Evolutionary conservation across 2,888 invertebrate species (phyloP).

Genomic region (Scaptomyza caliginosa): DNA sequence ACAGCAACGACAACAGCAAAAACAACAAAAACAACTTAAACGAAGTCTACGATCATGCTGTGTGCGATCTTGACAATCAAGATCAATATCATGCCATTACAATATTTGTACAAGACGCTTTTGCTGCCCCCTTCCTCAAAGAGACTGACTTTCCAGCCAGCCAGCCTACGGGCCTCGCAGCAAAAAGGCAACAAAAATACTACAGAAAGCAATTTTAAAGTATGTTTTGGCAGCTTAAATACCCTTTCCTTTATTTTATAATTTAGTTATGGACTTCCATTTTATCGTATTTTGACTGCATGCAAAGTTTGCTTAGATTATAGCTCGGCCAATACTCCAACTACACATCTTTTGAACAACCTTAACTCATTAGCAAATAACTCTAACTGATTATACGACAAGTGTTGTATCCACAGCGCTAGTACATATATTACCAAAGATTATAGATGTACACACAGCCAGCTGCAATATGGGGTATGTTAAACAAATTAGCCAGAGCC

Average conservation of each 20-base stretch:
- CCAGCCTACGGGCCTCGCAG: slow-evolving; percentile 18
- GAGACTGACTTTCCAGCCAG: slow-evolving; percentile 50
- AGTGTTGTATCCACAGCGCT: slow-evolving; percentile 9
- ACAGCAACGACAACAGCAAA: slow-evolving; percentile 13
- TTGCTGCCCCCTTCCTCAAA: slow-evolving; percentile 33
- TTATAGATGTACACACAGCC: slow-evolving; percentile 53
- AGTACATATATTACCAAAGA: slow-evolving; percentile 49
- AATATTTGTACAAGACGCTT: slow-evolving; percentile 72
- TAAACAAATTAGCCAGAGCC: slow-evolving; percentile 67
- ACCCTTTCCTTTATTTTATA: slow-evolving; percentile 14
- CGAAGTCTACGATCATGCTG: slow-evolving; percentile 59
- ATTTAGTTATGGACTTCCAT: background rate
- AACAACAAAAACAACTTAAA: slow-evolving; percentile 22
- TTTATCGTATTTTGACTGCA: background rate
- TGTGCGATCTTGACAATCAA: slow-evolving; percentile 78
- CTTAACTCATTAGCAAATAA: slow-evolving; percentile 12
- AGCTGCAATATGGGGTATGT: slow-evolving; percentile 47
- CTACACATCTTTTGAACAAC: background rate
- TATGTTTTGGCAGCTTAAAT: slow-evolving; percentile 19
- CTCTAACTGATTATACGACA: background rate
- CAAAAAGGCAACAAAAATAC: slow-evolving; percentile 19
- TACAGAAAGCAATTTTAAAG: slow-evolving; percentile 5
- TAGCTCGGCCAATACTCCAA: background rate
- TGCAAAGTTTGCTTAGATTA: background rate
- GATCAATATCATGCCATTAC: slow-evolving; percentile 74